A percentile compares a stretch with the other conserved stretches of the same genome.
These are phyloP conservation scores for Eptesicus fuscus DNA, from an alignment of 2,113 vertebrate species.

Conservation along the genomic window DNA sequence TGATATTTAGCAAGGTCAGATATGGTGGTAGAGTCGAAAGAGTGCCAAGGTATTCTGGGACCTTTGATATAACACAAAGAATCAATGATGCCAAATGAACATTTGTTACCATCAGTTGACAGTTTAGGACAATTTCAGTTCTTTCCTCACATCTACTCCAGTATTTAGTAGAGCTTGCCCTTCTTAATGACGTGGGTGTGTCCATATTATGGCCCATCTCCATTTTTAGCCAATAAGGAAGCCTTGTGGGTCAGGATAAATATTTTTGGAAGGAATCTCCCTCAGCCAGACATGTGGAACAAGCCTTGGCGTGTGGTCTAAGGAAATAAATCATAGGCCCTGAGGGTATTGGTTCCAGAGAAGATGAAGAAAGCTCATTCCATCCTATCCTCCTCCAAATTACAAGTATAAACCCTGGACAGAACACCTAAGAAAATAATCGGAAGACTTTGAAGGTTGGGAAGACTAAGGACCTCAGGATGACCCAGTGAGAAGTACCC, in stretches of 20 bases:
- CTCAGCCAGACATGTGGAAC: not conserved
- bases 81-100: too few relatives aligned
- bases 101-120: not conserved
- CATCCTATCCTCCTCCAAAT: not conserved
- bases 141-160: not conserved
- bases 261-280: not conserved
- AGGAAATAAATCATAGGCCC: not conserved
- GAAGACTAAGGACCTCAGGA: not conserved
- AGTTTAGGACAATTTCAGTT: not conserved
- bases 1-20: not conserved
- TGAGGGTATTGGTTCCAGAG: not conserved
- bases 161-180: not conserved
- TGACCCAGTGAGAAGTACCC: too few relatives aligned
- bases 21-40: too few relatives aligned
- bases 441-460: not conserved
- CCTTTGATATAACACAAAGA: not conserved
- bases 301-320: not conserved
- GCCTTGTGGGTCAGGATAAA: not conserved
- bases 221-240: not conserved
- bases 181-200: rapidly evolving
- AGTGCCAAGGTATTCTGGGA: not conserved
- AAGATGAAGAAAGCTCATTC: not conserved
- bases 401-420: not conserved
- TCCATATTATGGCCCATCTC: not conserved
- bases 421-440: too few relatives aligned